phyloP scores from a whole-genome alignment of 2,113 vertebrate species.

The Coturnix japonica region DNA sequence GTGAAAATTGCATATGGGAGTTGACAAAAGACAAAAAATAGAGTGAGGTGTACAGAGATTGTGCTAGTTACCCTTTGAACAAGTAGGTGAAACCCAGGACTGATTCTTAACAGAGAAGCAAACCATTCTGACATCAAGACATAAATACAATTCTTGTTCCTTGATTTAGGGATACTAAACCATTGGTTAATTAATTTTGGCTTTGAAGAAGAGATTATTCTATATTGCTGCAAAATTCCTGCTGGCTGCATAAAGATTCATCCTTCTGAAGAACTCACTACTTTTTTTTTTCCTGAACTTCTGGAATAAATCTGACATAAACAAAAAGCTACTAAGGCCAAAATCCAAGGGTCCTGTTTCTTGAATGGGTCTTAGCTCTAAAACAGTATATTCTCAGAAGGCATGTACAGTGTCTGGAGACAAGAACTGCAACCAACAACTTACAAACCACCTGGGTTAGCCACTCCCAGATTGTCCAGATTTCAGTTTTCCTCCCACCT shows the following conservation, averaged over 20 bases:
- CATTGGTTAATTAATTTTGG: neutral
- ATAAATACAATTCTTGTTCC: neutral
- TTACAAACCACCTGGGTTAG: neutral
- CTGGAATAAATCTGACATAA: neutral
- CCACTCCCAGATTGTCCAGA: neutral
- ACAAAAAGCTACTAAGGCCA: neutral
- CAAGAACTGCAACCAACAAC: neutral
- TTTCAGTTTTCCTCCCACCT: neutral
- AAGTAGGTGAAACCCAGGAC: neutral
- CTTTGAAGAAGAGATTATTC: neutral
- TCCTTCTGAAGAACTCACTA: neutral
- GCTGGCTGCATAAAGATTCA: neutral
- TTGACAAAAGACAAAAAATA: neutral
- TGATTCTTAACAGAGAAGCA: slow-evolving; percentile 19
- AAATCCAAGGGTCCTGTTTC: neutral
- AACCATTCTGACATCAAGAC: neutral
- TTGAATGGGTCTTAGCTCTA: neutral
- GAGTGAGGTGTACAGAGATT: neutral
- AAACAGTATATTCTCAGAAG: neutral
- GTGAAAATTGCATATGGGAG: neutral
- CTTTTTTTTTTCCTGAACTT: neutral
- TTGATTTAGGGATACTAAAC: neutral
- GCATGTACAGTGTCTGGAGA: neutral
- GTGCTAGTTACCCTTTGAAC: neutral
- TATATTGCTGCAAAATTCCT: neutral